Evolutionary conservation across 2,797 vertebrate genomes (phyloP), one percentile per base, ranked within the genome.

Genomic region (Myotis vivesi): DNA sequence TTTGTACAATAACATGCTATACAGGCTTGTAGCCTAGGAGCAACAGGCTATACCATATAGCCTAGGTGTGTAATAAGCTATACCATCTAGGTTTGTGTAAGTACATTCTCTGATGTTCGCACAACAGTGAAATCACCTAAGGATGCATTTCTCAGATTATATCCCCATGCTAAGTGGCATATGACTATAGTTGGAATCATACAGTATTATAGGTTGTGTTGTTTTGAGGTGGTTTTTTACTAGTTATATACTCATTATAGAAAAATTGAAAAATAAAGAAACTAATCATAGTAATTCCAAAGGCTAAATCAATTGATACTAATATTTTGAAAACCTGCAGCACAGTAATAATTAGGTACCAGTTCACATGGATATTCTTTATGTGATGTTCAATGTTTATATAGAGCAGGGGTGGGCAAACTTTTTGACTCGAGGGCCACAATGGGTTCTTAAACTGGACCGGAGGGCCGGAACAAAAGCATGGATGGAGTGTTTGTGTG

Each of bases 241-340:
- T 41, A 77, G 25, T 66, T 92, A 84, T 38, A 90, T 33, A 64
- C 53, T 93, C 85, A 88, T 59, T 79, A 80, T 12, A 86, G 75
- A 89, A 95, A 94, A 89, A 72, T 4, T 72, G 8, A 22, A 80
- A 95, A 89, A 94, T 51, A 62, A 76, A 92, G 46, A 82, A 86
- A 83, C 73, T 20, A 84, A 76, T 88, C 86, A 73, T n/a, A 64
- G 8, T 69, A 87, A 96, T 93, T 90, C 57, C 73, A 92, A 92
- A 84, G 75, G 38, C 46, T 83, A 19, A 38, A 28, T 85, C 36
- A 64, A 92, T 38, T 10, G 20, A 83, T 22, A 82, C 23, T 93
- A 87, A 76, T 90, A 92, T 46, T 76, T 76, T 87, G 72, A 73
- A 95, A 93, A 57, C 12, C 66, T 77, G 30, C 16, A 86, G 33